These are phyloP conservation scores for Prunella himalayana DNA, from an alignment of 2,113 vertebrate genomes.

Conservation along the genomic window DNA sequence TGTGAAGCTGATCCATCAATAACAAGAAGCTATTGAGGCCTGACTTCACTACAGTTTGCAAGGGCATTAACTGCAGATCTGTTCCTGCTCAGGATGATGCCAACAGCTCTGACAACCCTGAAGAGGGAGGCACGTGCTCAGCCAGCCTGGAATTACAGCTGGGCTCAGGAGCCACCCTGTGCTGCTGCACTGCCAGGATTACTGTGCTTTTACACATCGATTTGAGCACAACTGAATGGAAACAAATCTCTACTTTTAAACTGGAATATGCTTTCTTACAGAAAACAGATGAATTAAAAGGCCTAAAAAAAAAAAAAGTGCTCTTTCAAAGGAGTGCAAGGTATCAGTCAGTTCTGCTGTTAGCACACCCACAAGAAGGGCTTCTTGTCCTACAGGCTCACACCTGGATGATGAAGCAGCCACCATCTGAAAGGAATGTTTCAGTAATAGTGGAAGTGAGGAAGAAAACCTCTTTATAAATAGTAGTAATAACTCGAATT, in stretches of 20 bases:
- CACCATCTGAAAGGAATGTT: neutral
- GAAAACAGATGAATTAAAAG: neutral
- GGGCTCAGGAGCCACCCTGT: neutral
- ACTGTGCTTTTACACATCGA: no score
- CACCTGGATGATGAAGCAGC: neutral
- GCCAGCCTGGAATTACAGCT: rapidly evolving
- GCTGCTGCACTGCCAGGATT: neutral
- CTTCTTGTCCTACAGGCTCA: neutral
- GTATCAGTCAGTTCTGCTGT: neutral
- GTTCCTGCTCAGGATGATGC: neutral
- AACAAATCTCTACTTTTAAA: neutral
- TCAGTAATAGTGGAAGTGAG: neutral
- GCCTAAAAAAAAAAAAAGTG: neutral
- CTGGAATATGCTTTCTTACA: neutral
- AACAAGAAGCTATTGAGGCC: neutral
- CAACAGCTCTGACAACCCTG: rapidly evolving
- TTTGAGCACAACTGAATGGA: neutral
- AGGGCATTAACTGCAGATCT: rapidly evolving
- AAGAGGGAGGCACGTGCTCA: rapidly evolving
- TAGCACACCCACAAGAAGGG: neutral
- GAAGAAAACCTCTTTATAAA: neutral
- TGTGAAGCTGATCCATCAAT: neutral
- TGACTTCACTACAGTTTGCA: neutral
- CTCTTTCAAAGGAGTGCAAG: neutral
- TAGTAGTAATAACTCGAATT: constrained; percentile 11